Evolutionary conservation across 2,888 invertebrate species (phyloP).

Genomic region (Caenorhabditis drosophilae): DNA sequence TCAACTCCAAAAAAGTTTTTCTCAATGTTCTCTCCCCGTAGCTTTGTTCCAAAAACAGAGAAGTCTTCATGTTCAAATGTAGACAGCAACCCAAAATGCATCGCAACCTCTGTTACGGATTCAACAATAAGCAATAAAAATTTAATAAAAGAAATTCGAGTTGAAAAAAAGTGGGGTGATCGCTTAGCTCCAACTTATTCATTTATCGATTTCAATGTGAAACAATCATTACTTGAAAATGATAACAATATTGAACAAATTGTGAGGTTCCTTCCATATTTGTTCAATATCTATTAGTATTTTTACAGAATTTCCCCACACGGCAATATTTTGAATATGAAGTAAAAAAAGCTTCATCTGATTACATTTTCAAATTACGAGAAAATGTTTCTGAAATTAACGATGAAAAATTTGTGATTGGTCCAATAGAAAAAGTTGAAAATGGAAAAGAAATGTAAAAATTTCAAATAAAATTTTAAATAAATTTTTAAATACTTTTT

Average conservation of each 20-base stretch:
- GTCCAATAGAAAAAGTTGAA: no score
- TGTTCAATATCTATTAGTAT: not conserved
- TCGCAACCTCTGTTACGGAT: not conserved
- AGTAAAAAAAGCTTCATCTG: not conserved
- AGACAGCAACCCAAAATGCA: not conserved
- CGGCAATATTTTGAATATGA: not conserved
- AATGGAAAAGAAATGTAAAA: no score
- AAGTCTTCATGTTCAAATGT: not conserved
- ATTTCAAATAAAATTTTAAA: not conserved
- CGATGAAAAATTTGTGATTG: no score
- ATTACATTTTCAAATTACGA: no score
- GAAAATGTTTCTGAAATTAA: no score
- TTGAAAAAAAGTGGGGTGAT: constrained; percentile 5
- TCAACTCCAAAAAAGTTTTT: constrained; percentile 1
- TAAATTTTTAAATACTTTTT: not conserved
- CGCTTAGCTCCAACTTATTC: not conserved
- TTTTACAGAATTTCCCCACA: not conserved
- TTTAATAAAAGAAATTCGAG: not conserved
- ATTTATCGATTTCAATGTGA: constrained; percentile 1
- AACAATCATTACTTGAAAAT: not conserved
- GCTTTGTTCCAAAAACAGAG: not conserved
- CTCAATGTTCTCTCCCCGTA: not conserved
- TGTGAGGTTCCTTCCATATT: not conserved
- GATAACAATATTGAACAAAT: not conserved
- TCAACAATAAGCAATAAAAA: no score